These are phyloP conservation scores for Microchirus variegatus DNA, from an alignment of 2,797 vertebrate species.

Conservation along the genomic window DNA sequence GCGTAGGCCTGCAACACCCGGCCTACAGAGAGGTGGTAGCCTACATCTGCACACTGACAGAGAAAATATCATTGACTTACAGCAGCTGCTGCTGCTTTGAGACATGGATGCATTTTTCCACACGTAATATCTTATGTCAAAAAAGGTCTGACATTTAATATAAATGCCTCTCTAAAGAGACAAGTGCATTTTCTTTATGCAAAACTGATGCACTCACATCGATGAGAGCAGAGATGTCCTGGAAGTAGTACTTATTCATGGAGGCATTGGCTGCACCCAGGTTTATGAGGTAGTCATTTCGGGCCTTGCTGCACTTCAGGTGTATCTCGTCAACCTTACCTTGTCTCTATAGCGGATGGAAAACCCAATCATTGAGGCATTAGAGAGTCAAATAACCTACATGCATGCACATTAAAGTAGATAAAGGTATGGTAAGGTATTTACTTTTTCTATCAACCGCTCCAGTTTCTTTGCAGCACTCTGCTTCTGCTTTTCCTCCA, in stretches of 20 bases:
- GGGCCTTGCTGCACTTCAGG: slow-evolving; percentile 88
- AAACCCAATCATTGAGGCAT: background rate
- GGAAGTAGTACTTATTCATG: slow-evolving; percentile 87
- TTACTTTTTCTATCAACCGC: slow-evolving; percentile 88
- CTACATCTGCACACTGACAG: slow-evolving; percentile 85
- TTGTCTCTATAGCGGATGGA: slow-evolving; percentile 80
- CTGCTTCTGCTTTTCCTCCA: slow-evolving; percentile 87
- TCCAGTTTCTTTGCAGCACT: slow-evolving; percentile 85
- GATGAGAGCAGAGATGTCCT: slow-evolving; percentile 83
- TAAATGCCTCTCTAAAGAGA: no score
- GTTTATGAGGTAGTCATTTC: slow-evolving; percentile 91
- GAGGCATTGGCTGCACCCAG: slow-evolving; percentile 86
- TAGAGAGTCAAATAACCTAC: background rate
- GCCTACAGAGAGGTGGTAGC: slow-evolving; percentile 86
- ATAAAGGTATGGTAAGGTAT: background rate
- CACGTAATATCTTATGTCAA: no score
- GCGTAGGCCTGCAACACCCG: slow-evolving; percentile 82
- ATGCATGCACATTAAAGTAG: background rate
- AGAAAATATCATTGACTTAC: background rate
- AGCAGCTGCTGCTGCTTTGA: background rate
- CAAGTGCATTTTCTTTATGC: no score
- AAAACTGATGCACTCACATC: slow-evolving; percentile 79
- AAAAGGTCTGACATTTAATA: no score
- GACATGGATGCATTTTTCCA: no score
- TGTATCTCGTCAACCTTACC: slow-evolving; percentile 85